phyloP scores from a whole-genome alignment of 2,113 vertebrate species.

The Myanophis thanlyinensis region DNA sequence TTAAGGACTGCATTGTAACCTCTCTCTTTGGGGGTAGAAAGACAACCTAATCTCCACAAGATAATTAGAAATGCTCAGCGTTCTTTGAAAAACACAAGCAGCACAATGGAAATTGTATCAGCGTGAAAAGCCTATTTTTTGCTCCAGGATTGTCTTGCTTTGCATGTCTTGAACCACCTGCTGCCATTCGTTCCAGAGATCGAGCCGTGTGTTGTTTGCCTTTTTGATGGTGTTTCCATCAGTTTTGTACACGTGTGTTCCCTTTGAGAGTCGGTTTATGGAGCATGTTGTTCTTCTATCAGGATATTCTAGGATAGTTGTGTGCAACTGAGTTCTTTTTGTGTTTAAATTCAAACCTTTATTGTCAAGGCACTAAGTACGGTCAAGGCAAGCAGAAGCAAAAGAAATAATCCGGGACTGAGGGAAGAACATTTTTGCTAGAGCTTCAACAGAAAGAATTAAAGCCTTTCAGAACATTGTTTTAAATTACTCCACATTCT shows the following conservation, averaged over 20 bases:
- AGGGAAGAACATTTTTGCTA: neutral
- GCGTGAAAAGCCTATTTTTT: constrained; percentile 60
- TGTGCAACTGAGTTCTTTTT: neutral
- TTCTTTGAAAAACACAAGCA: constrained; percentile 52
- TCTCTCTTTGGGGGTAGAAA: neutral
- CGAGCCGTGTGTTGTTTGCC: neutral
- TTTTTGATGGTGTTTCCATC: neutral
- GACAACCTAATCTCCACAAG: neutral
- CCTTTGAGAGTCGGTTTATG: neutral
- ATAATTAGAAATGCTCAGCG: constrained; percentile 27
- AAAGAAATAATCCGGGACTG: neutral
- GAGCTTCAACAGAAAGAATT: neutral
- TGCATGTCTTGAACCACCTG: constrained; percentile 40
- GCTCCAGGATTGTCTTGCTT: constrained; percentile 24
- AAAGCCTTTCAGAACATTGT: neutral
- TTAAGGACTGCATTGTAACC: neutral
- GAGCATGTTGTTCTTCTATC: neutral
- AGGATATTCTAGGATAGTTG: too few species aligned
- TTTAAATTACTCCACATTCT: neutral
- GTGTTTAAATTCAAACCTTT: too few species aligned
- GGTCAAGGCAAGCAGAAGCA: neutral
- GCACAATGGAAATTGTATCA: constrained; percentile 14
- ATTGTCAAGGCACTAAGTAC: too few species aligned
- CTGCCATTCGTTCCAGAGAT: constrained; percentile 51
- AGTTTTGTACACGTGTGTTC: neutral